Percentiles rank a stretch among this genome's conserved stretches.
These are phyloP conservation scores for Aphelinus atriplicis DNA, from an alignment of 1,140 invertebrate species.

Conservation along the genomic window DNA sequence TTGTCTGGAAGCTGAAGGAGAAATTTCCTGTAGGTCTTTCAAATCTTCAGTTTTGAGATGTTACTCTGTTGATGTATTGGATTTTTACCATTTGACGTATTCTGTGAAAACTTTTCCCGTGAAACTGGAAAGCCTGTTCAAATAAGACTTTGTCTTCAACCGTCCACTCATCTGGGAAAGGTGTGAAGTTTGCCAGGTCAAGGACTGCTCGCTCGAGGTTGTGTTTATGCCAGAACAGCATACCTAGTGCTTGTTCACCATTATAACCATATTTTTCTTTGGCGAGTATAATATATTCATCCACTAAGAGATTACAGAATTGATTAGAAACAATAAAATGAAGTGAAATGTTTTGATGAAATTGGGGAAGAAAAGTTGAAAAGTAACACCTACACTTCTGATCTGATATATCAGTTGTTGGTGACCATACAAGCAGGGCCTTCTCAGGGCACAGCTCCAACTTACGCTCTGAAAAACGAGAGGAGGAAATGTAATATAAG, in stretches of 20 bases:
- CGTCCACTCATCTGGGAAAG: constrained; percentile 98
- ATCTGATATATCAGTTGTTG: constrained; percentile 87
- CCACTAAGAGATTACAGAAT: constrained; percentile 73
- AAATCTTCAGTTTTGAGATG: not conserved
- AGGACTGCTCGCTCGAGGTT: constrained; percentile 90
- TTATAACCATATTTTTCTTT: constrained; percentile 99
- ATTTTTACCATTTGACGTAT: constrained; percentile 93
- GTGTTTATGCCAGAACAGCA: constrained; percentile 99
- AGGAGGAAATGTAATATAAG: constrained; percentile 27
- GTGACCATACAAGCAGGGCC: constrained; percentile 95
- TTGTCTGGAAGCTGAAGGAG: constrained; percentile 87
- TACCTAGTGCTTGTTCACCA: constrained; percentile 95
- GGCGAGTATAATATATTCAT: constrained; percentile 93
- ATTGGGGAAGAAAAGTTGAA: too few relatives aligned
- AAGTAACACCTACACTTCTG: constrained; percentile 75
- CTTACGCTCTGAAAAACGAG: constrained; percentile 55
- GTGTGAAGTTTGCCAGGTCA: constrained; percentile 96
- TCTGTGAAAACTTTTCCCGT: constrained; percentile 97
- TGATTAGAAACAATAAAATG: constrained; percentile 7
- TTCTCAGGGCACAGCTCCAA: constrained; percentile 73
- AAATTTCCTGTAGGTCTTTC: too few relatives aligned
- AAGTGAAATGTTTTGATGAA: constrained; percentile 23
- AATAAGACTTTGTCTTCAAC: constrained; percentile 98
- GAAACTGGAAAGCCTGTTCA: constrained; percentile 97
- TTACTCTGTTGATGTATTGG: not conserved